Percentiles rank a stretch among this genome's conserved stretches.
Evolutionary conservation across 1,140 invertebrate species (phyloP).

Genomic region (Brachionus manjavacas): DNA sequence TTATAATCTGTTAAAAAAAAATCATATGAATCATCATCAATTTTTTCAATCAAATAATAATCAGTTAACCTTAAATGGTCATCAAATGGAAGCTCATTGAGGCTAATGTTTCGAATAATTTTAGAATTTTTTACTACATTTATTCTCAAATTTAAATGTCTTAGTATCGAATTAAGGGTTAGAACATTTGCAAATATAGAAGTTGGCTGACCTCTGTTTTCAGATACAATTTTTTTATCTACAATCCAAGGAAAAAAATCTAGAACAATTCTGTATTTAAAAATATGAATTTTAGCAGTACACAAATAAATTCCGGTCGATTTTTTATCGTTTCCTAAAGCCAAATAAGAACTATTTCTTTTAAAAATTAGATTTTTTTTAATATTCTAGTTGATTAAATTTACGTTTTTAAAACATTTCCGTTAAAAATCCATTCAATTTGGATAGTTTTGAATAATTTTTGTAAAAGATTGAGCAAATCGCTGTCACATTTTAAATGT

Average conservation of each 20-base stretch:
- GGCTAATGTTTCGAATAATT: background rate
- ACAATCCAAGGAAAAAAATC: background rate
- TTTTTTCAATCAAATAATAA: background rate
- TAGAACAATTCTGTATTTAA: background rate
- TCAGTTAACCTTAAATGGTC: background rate
- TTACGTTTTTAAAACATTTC: background rate
- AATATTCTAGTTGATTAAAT: background rate
- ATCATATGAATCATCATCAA: background rate
- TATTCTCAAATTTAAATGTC: background rate
- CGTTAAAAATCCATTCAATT: background rate
- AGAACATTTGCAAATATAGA: background rate
- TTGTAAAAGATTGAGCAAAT: background rate
- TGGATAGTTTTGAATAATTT: background rate
- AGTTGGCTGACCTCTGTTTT: background rate
- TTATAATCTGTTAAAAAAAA: background rate
- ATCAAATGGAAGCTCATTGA: background rate
- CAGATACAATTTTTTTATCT: background rate
- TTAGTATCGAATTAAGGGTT: background rate
- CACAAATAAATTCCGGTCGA: background rate
- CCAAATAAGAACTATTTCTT: background rate
- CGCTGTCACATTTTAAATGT: background rate
- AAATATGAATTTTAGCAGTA: background rate
- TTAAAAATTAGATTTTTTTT: background rate
- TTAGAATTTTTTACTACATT: background rate
- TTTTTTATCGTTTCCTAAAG: background rate